Evolutionary conservation across 2,888 invertebrate species (phyloP).

Genomic region (Drosophila rellima): DNA sequence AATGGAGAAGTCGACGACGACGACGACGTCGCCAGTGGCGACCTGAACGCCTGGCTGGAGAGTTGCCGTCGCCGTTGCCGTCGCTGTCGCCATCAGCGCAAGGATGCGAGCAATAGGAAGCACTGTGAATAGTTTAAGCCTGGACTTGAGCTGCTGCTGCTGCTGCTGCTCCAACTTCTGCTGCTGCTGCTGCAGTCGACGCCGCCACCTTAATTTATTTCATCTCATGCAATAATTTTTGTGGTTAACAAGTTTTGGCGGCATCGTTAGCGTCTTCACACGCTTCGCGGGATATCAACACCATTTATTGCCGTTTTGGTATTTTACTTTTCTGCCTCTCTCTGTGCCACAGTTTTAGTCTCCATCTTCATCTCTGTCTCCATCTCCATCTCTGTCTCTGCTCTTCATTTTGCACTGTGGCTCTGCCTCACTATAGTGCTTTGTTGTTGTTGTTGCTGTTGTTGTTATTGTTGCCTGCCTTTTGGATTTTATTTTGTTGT

Average conservation of each 20-base stretch:
- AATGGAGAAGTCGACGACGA: conserved; percentile 27
- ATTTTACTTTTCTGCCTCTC: conserved; percentile 67
- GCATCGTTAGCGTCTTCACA: conserved; percentile 84
- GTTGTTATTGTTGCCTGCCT: conserved; percentile 32
- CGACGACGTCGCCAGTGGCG: conserved; percentile 74
- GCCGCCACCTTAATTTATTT: conserved; percentile 83
- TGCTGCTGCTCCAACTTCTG: conserved; percentile 14
- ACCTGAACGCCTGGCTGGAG: conserved; percentile 82
- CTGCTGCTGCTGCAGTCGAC: conserved; percentile 71
- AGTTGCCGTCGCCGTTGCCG: conserved; percentile 48
- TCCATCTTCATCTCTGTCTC: conserved; percentile 22
- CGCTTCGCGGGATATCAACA: conserved; percentile 84
- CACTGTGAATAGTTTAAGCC: conserved; percentile 72
- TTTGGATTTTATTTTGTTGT: conserved; percentile 42
- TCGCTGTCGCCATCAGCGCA: conserved; percentile 60
- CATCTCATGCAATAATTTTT: conserved; percentile 83
- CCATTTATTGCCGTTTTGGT: conserved; percentile 83
- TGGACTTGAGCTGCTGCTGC: conserved; percentile 33
- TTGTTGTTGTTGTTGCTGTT: conserved; percentile 27
- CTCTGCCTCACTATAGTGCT: conserved; percentile 38
- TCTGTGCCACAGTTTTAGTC: conserved; percentile 14
- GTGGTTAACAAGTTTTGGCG: conserved; percentile 85
- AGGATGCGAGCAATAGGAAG: conserved; percentile 82
- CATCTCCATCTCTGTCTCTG: conserved; percentile 54
- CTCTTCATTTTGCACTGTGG: conserved; percentile 62